These are phyloP conservation scores for Amyelois transitella DNA, from an alignment of 1,140 invertebrate genomes.

Conservation along the genomic window DNA sequence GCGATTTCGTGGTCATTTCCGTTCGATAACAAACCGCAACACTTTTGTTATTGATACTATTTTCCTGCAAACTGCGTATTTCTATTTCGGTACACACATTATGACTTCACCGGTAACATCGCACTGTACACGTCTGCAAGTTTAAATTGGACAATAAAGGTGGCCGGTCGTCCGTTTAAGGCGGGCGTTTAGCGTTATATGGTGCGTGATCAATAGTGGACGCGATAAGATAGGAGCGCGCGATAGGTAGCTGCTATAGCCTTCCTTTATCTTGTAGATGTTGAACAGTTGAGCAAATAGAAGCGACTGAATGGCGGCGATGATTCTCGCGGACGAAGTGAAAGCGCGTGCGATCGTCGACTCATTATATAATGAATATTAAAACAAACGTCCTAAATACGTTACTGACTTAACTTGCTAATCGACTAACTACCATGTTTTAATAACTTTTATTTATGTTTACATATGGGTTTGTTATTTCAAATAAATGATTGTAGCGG, in stretches of 20 bases:
- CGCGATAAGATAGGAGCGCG: conserved; percentile 64
- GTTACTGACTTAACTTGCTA: conserved; percentile 41
- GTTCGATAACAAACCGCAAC: conserved; percentile 69
- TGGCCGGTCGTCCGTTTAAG: conserved; percentile 59
- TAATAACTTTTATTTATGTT: background rate
- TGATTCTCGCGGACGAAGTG: conserved; percentile 59
- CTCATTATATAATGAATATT: conserved; percentile 70
- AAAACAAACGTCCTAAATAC: conserved; percentile 60
- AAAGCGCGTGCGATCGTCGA: conserved; percentile 55
- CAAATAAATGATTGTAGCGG: background rate
- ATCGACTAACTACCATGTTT: conserved; percentile 11
- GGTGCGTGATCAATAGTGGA: conserved; percentile 64
- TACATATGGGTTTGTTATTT: background rate
- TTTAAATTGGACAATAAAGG: conserved; percentile 69
- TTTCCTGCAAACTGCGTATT: conserved; percentile 68
- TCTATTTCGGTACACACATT: conserved; percentile 69
- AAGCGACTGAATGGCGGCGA: conserved; percentile 53
- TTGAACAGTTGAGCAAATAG: conserved; percentile 69
- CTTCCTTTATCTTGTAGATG: conserved; percentile 65
- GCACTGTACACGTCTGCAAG: conserved; percentile 56
- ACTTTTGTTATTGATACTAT: conserved; percentile 69
- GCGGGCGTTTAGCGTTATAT: conserved; percentile 62
- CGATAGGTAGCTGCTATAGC: conserved; percentile 41
- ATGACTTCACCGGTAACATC: conserved; percentile 71
- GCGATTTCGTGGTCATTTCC: conserved; percentile 68